These are phyloP conservation scores for Limnephilus rhombicus DNA, from an alignment of 2,888 invertebrate genomes.

Conservation along the genomic window DNA sequence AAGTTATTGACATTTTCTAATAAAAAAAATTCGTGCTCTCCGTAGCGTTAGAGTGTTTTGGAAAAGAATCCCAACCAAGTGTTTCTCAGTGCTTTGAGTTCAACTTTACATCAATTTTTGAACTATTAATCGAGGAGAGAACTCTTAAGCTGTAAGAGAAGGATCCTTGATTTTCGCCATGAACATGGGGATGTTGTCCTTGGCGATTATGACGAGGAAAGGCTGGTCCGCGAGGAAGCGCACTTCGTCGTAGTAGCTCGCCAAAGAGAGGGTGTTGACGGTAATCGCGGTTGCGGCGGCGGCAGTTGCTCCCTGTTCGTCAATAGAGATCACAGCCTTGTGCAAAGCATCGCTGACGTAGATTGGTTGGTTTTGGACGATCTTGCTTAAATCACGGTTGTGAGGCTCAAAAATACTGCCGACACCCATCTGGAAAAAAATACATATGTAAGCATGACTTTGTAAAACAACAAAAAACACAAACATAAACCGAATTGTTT, in stretches of 20 bases:
- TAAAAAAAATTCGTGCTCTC: background rate
- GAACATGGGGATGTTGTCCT: conserved; percentile 75
- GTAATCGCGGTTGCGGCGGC: conserved; percentile 74
- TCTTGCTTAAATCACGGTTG: conserved; percentile 70
- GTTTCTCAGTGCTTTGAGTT: background rate
- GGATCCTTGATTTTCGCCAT: conserved; percentile 76
- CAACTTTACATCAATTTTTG: background rate
- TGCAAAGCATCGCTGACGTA: conserved; percentile 75
- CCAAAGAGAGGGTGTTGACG: conserved; percentile 75
- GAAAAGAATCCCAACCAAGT: background rate
- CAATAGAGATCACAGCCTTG: conserved; percentile 76
- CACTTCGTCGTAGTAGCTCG: conserved; percentile 69
- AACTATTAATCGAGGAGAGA: background rate
- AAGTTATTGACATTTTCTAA: background rate
- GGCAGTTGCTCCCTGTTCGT: conserved; percentile 76
- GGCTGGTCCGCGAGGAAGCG: conserved; percentile 74
- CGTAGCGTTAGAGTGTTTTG: background rate
- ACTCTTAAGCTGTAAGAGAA: background rate
- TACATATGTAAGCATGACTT: background rate
- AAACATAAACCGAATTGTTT: background rate
- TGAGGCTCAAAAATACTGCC: conserved; percentile 71
- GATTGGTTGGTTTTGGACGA: conserved; percentile 70
- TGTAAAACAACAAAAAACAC: background rate
- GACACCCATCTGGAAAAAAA: conserved; percentile 74
- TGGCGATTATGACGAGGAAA: conserved; percentile 76